phyloP scores from a whole-genome alignment of 2,113 vertebrate genomes.

The Sander lucioperca region DNA sequence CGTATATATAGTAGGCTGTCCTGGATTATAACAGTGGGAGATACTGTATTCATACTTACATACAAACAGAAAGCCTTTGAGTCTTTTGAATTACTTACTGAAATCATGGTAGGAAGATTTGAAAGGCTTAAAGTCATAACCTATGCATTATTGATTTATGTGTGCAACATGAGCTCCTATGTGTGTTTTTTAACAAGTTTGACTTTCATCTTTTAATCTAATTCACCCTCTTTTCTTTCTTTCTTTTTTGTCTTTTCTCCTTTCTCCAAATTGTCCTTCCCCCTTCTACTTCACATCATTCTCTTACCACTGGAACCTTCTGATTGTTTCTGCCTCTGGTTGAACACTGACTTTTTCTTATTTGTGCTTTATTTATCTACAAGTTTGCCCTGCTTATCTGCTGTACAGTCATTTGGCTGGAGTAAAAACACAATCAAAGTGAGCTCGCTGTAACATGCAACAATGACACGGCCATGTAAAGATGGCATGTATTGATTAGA shows the following conservation, averaged over 20 bases:
- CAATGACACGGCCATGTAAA: neutral
- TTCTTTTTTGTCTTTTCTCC: neutral
- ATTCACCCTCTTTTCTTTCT: neutral
- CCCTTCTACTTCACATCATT: neutral
- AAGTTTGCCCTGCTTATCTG: conserved; percentile 52
- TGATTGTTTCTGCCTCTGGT: conserved; percentile 28
- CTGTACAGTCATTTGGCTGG: conserved; percentile 51
- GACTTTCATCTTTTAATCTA: conserved; percentile 18
- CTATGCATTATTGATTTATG: neutral
- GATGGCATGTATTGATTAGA: conserved; percentile 17
- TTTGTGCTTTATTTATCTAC: conserved; percentile 17
- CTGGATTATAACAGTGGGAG: neutral
- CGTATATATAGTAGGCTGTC: neutral
- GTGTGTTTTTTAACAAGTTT: conserved; percentile 24
- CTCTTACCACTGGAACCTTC: neutral
- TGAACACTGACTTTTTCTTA: conserved; percentile 23
- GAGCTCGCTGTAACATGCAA: conserved; percentile 26
- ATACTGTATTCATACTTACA: too few relatives aligned
- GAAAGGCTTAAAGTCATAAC: neutral
- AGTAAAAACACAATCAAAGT: conserved; percentile 34
- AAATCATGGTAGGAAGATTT: neutral
- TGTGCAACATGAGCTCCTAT: conserved; percentile 49
- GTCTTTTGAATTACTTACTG: neutral
- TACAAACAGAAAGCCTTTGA: neutral
- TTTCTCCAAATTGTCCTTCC: neutral